Evolutionary conservation across 2,113 vertebrate species (phyloP).

Genomic region (Symphodus melops): DNA sequence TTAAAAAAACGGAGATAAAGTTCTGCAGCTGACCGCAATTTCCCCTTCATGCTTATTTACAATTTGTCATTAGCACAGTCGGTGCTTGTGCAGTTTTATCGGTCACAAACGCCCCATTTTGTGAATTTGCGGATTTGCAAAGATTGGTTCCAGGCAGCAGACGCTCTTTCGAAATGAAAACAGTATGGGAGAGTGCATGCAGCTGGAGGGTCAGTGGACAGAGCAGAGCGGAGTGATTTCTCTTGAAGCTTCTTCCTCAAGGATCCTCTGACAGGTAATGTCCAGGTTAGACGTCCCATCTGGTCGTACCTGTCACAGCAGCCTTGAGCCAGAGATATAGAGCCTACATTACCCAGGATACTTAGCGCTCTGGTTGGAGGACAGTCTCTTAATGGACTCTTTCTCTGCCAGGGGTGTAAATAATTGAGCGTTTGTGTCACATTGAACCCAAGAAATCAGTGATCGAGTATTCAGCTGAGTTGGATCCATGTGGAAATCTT

Average conservation of each 20-base stretch:
- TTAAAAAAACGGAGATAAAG: too few species aligned
- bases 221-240: slow-evolving; percentile 12
- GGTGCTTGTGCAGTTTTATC: too few species aligned
- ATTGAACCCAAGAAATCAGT: too few species aligned
- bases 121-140: too few species aligned
- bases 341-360: slow-evolving; percentile 7
- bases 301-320: slow-evolving; percentile 23
- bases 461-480: too few species aligned
- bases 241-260: slow-evolving; percentile 37
- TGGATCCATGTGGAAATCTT: too few species aligned
- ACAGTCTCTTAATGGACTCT: background rate
- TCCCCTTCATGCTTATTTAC: too few species aligned
- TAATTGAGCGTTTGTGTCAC: too few species aligned
- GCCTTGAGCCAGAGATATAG: slow-evolving; percentile 52
- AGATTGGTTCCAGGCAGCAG: background rate
- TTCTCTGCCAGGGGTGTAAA: too few species aligned
- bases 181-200: background rate
- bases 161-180: background rate
- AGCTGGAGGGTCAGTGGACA: slow-evolving; percentile 22
- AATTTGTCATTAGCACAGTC: too few species aligned
- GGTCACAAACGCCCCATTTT: too few species aligned
- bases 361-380: background rate
- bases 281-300: slow-evolving; percentile 21
- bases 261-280: slow-evolving; percentile 47
- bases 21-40: too few species aligned